phyloP scores from a whole-genome alignment of 2,797 vertebrate genomes.

The Poeciliopsis presidionis region DNA sequence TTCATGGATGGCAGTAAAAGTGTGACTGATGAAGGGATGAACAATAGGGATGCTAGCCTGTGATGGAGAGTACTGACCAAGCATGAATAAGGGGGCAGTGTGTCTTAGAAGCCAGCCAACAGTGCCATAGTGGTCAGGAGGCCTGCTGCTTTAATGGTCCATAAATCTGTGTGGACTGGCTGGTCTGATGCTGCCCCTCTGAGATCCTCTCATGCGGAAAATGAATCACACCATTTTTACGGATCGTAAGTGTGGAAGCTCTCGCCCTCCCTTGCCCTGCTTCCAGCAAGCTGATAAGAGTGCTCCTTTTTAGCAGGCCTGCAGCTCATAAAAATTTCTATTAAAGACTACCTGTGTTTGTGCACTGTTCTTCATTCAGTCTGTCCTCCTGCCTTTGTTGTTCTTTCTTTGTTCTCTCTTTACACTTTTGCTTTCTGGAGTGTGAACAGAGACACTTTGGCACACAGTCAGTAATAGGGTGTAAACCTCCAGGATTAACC shows the following conservation, averaged over 20 bases:
- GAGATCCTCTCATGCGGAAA: constrained; percentile 96
- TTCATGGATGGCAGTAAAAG: constrained; percentile 70
- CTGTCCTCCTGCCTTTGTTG: constrained; percentile 61
- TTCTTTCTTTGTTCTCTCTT: constrained; percentile 22
- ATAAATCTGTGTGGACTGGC: constrained; percentile 95
- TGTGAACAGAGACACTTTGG: constrained; percentile 46
- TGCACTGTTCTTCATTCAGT: constrained; percentile 81
- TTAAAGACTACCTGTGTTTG: constrained; percentile 90
- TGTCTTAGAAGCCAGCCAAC: constrained; percentile 69
- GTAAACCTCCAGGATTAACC: constrained; percentile 41
- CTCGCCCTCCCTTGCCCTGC: constrained; percentile 78
- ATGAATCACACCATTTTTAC: constrained; percentile 94
- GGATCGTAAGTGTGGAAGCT: constrained; percentile 80
- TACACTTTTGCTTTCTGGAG: constrained; percentile 54
- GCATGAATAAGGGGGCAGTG: constrained; percentile 74
- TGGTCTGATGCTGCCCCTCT: constrained; percentile 85
- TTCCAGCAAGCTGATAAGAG: constrained; percentile 89
- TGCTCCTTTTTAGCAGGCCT: constrained; percentile 84
- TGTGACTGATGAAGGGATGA: constrained; percentile 63
- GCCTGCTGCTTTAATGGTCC: constrained; percentile 95
- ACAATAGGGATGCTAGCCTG: constrained; percentile 65
- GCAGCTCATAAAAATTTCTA: constrained; percentile 92
- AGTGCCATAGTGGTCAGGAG: constrained; percentile 83
- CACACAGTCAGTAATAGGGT: constrained; percentile 24
- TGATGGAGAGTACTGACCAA: constrained; percentile 64